Base-by-base conservation (phyloP, 2,113 vertebrate genomes). In the Notothenia coriiceps region DNA sequence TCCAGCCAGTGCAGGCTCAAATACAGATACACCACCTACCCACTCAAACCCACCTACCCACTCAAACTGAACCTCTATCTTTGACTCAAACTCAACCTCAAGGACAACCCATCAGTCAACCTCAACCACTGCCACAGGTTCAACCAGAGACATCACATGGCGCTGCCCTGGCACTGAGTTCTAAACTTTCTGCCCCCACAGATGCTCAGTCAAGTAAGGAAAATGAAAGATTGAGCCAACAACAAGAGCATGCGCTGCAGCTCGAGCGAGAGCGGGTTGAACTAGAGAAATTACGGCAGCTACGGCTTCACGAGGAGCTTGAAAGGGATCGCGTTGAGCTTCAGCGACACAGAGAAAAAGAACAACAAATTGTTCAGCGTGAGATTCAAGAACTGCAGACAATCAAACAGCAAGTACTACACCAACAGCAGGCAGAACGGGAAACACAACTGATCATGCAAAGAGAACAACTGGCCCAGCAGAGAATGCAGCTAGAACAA, bases 361-460 rank as follows among this genome's bases (percentile, higher is more conserved):
- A 99, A 84, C 98, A 99, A 89, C 77, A 99, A 69, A 88, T 99
- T 50, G 97, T 99, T 89, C 98, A 99, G 89, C 96, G 97, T 72
- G 98, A 99, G 85, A 94, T 99, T 87, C 98, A 98, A 82, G 98
- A 99, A 87, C 88, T 99, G 57, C 98, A 99, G 78, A 97, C 95
- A 85, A 99, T 99, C 81, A 99, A 99, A 92, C 98, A 99, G 62
- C 98, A 99, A 17, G 98, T 99, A 59, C 79, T 99, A 57, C 98
- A 99, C 44, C 98, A 99, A 84, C 98, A 99, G 89, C 98, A 99
- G 74, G 96, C 97, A 79, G 98, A 99, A 66, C 94, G 98, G 29
- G 98, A 99, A 13, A 98, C 96, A 0, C 98, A 99, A 88, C 95
- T 99, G 11, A 97, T 97, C 0, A 93, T 99, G 94, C 98, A 99